These are phyloP conservation scores for Epsilonema sp. DNA, from an alignment of 2,888 invertebrate genomes.

Conservation along the genomic window DNA sequence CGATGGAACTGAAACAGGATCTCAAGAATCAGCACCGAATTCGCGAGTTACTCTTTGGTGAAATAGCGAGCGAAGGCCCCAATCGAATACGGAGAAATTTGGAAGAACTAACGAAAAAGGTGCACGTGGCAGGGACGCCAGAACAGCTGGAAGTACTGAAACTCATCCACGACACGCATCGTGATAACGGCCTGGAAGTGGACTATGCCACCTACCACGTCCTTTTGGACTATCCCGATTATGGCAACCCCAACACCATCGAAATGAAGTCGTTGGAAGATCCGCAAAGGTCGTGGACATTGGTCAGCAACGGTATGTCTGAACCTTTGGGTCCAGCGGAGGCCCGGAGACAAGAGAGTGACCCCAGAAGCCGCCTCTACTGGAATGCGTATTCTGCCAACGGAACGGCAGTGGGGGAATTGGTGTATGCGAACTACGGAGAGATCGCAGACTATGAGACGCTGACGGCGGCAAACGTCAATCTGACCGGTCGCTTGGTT, in stretches of 20 bases:
- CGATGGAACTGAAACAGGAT: too few species aligned
- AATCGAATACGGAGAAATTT: conserved; percentile 13
- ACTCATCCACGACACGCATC: not conserved
- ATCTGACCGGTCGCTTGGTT: conserved; percentile 24
- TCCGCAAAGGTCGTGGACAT: conserved; percentile 13
- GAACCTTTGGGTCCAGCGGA: conserved; percentile 12
- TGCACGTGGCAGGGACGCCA: conserved; percentile 20
- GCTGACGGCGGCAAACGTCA: conserved; percentile 17
- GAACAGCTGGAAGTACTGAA: conserved; percentile 14
- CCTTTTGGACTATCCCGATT: conserved; percentile 15
- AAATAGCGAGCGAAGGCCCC: too few species aligned
- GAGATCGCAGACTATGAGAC: conserved; percentile 27
- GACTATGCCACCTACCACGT: conserved; percentile 8
- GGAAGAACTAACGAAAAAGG: conserved; percentile 14
- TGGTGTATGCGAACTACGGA: conserved; percentile 33
- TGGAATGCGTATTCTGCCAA: conserved; percentile 20
- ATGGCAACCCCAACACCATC: conserved; percentile 12
- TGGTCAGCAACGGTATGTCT: conserved; percentile 15
- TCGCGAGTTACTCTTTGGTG: too few species aligned
- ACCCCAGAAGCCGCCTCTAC: conserved; percentile 11
- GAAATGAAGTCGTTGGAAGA: conserved; percentile 11
- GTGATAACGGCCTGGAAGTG: not conserved
- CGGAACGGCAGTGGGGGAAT: conserved; percentile 16
- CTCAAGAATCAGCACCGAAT: too few species aligned
- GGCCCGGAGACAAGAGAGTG: conserved; percentile 7